A percentile compares a stretch with the other conserved stretches of the same genome.
Conservation (phyloP, 2,113 vertebrate species). For the Pitta sordida region DNA sequence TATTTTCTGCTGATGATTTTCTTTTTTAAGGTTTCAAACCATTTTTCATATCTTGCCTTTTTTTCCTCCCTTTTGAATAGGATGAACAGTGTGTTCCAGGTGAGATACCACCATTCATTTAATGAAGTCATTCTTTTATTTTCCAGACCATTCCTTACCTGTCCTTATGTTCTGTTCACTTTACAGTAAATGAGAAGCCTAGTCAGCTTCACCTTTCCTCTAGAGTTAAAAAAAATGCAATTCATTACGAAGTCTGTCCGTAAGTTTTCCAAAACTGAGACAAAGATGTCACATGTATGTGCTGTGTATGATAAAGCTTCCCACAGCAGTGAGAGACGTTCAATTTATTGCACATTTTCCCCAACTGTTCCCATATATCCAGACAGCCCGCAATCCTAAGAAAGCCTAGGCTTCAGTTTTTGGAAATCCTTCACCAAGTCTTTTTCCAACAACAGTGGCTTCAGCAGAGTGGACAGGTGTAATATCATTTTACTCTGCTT, state of each 20-base stretch:
- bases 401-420: background rate
- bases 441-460: background rate
- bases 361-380: slow-evolving; percentile 24
- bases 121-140: background rate
- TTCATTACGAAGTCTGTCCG: slow-evolving; percentile 11
- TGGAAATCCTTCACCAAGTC: background rate
- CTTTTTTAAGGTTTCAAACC: background rate
- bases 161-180: background rate
- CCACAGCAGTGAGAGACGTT: slow-evolving; percentile 12
- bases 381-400: slow-evolving; percentile 4
- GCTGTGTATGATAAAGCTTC: slow-evolving; percentile 11
- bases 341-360: slow-evolving; percentile 38
- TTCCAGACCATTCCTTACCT: background rate
- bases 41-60: background rate
- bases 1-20: background rate
- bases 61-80: background rate
- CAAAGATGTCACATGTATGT: background rate
- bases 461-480: background rate
- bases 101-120: background rate
- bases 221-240: slow-evolving; percentile 17
- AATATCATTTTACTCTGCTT: background rate
- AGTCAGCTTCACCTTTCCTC: slow-evolving; percentile 13
- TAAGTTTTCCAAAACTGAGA: slow-evolving; percentile 25
- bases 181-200: background rate
- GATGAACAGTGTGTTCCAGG: background rate